A percentile compares a stretch with the other conserved stretches of the same genome.
These are phyloP conservation scores for Thripadectes ignobilis DNA, from an alignment of 2,797 vertebrate species.

Conservation along the genomic window DNA sequence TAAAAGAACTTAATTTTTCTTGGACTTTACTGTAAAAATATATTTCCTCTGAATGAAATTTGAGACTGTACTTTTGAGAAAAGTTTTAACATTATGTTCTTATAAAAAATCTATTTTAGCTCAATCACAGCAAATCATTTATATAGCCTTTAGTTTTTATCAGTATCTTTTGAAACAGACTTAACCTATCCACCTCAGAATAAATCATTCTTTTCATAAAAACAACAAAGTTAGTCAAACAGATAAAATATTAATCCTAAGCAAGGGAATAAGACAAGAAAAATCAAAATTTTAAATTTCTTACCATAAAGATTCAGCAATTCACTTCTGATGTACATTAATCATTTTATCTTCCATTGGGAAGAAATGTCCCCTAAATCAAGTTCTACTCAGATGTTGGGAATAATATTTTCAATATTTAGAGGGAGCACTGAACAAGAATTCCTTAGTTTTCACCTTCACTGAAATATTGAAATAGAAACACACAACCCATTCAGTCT, in stretches of 20 bases:
- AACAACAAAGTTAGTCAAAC: not conserved
- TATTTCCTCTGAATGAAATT: not conserved
- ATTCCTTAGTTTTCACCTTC: not conserved
- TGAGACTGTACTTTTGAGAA: not conserved
- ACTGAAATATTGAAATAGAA: not conserved
- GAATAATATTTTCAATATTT: not conserved
- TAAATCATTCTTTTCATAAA: not conserved
- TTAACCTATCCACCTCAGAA: not conserved
- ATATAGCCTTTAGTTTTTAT: not conserved
- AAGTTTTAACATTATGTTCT: not conserved
- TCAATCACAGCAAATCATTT: not conserved
- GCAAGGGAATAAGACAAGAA: not conserved
- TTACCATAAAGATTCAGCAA: not conserved
- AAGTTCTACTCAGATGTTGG: not conserved
- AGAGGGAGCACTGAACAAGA: not conserved
- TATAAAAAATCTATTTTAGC: not conserved
- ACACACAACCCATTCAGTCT: not conserved
- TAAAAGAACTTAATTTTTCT: not conserved
- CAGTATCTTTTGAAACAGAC: not conserved
- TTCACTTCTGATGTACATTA: not conserved
- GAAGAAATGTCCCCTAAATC: not conserved
- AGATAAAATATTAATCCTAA: not conserved
- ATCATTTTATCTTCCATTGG: not conserved
- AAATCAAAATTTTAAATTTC: not conserved
- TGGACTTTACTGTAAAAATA: not conserved